Evolutionary conservation across 2,888 invertebrate genomes (phyloP), one percentile per base, ranked within the genome.

Genomic region (Catocala sponsa): DNA sequence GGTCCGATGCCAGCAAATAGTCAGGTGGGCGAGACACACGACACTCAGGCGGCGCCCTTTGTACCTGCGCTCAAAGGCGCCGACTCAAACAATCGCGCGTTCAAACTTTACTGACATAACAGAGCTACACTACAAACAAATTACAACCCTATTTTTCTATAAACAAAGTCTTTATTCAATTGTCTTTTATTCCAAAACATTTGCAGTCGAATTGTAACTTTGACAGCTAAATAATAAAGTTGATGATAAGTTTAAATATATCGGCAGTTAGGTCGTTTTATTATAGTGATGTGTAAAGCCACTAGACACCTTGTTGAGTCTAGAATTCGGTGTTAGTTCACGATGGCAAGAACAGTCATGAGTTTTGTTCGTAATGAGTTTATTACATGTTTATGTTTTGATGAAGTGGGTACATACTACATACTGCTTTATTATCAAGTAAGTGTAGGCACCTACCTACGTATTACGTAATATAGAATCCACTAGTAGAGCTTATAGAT

Each of bases 21-120:
- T 94, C 93, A 93, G 94, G 93, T 93, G 93, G 90, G 90, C 88
- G 71, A 82, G 89, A 87, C 91, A 91, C 85, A 87, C 90, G 91
- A 91, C 92, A 90, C 91, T 86, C 83, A 55, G 82, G 85, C 92
- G 94, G 94, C 89, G 81, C 89, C 89, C 91, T 94, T 94, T 93
- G 89, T 91, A 72, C 58, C 80, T 59, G 65, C 81, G 85, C 88
- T 94, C 94, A 94, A 94, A 94, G 80, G 88, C 63, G 81, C 94
- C 94, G 93, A 90, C 92, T 80, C 90, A 90, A 90, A 89, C 83
- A 89, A 79, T 72, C 74, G 69, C 74, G 60, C 68, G 55, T 59
- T 72, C 66, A 65, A 70, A 73, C 57, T 60, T 74, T 67, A 78
- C 77, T 68, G 71, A 50, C 76, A 63, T 63, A 77, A 76, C 74